Percentiles rank a stretch among this genome's conserved stretches.
Conservation (phyloP, 2,888 invertebrate genomes). For the Drepana falcataria region DNA sequence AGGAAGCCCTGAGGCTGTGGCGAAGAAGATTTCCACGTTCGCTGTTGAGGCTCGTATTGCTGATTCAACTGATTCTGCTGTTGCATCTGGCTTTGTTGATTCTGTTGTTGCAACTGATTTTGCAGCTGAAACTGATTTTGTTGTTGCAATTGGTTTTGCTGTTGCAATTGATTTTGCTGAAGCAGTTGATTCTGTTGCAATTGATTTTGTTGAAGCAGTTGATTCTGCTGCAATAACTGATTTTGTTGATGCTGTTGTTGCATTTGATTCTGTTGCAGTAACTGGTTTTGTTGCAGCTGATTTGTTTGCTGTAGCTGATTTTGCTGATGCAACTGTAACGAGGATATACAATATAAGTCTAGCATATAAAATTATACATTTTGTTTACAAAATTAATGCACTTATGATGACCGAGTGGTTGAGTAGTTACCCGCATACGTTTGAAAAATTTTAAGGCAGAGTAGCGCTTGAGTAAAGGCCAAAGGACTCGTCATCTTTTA, state of each 20-base stretch:
- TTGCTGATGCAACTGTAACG: neutral
- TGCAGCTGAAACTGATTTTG: conserved; percentile 54
- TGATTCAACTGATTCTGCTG: conserved; percentile 24
- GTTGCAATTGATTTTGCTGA: neutral
- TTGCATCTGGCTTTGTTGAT: conserved; percentile 26
- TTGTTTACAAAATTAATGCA: too few species aligned
- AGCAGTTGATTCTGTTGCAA: neutral
- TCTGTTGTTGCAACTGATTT: conserved; percentile 60
- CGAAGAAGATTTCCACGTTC: conserved; percentile 67
- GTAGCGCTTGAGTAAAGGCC: too few species aligned
- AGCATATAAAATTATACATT: too few species aligned
- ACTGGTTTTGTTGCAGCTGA: neutral
- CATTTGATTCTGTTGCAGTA: neutral
- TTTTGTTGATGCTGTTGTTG: neutral
- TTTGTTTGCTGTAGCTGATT: neutral
- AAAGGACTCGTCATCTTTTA: too few species aligned
- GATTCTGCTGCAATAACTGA: neutral
- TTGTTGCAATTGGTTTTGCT: neutral
- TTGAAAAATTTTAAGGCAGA: too few species aligned
- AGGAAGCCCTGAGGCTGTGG: conserved; percentile 79
- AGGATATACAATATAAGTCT: too few species aligned
- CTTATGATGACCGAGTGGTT: too few species aligned
- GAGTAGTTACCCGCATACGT: too few species aligned
- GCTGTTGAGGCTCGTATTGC: conserved; percentile 45
- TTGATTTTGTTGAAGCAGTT: neutral